phyloP scores from a whole-genome alignment of 2,113 vertebrate species.

The Morone saxatilis region DNA sequence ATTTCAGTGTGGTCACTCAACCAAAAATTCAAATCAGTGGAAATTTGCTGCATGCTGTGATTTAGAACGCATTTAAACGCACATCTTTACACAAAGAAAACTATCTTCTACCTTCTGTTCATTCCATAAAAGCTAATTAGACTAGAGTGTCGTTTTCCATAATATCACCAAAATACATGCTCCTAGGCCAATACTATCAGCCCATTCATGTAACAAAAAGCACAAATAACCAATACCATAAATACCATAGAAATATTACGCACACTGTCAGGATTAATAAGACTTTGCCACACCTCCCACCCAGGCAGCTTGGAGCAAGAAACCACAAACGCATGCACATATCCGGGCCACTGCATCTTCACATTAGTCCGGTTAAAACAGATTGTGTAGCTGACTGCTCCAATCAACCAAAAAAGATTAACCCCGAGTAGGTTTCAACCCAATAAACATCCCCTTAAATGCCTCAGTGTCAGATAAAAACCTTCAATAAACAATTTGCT shows the following conservation, averaged over 20 bases:
- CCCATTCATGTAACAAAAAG: conserved; percentile 42
- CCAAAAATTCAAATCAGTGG: neutral
- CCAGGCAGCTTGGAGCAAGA: conserved; percentile 15
- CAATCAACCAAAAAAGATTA: conserved; percentile 50
- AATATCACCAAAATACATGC: conserved; percentile 24
- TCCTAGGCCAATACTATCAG: conserved; percentile 31
- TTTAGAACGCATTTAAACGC: neutral
- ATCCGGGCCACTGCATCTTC: conserved; percentile 7
- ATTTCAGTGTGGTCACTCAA: neutral
- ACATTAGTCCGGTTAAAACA: conserved; percentile 44
- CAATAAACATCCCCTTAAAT: conserved; percentile 46
- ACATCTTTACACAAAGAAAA: neutral
- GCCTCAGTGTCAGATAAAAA: conserved; percentile 28
- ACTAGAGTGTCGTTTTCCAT: conserved; percentile 24
- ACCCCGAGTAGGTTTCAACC: conserved; percentile 28
- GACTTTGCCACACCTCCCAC: conserved; percentile 31
- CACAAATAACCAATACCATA: conserved; percentile 18
- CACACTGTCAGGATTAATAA: conserved; percentile 58
- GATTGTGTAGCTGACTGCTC: conserved; percentile 32
- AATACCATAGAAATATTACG: conserved; percentile 26
- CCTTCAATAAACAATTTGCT: conserved; percentile 33
- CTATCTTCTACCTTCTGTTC: neutral
- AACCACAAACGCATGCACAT: conserved; percentile 5
- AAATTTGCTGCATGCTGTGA: neutral
- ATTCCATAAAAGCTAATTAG: conserved; percentile 36